Conservation (phyloP, 2,797 vertebrate species). For the Eidolon dupreanum region DNA sequence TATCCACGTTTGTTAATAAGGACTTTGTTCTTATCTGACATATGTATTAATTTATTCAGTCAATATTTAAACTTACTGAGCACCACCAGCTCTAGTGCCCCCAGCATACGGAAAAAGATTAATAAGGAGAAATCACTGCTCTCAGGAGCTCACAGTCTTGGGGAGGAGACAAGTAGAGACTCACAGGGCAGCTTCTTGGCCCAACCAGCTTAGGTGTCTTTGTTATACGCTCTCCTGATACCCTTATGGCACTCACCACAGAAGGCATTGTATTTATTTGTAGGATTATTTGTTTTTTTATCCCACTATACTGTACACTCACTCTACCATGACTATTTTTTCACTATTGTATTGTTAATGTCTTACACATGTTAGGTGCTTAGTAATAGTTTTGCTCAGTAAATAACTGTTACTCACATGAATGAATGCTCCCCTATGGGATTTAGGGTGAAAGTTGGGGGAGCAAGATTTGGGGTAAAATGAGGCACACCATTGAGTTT, state of each 20-base stretch:
- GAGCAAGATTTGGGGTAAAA: not conserved
- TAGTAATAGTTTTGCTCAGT: not conserved
- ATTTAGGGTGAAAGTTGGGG: not conserved
- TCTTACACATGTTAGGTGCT: not conserved
- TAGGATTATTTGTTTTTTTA: constrained; percentile 6
- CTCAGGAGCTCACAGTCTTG: not conserved
- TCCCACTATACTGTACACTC: not conserved
- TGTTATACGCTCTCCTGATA: not conserved
- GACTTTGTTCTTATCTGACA: not conserved
- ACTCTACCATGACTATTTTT: not conserved
- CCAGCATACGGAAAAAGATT: not conserved
- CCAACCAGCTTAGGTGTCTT: not conserved
- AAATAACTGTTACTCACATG: not conserved
- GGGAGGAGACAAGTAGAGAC: not conserved
- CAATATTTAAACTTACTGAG: not conserved
- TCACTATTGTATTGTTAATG: not conserved
- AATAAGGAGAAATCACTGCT: not conserved
- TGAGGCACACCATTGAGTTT: not conserved
- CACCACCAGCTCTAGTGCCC: not conserved
- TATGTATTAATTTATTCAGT: not conserved
- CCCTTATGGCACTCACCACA: not conserved
- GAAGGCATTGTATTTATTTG: not conserved
- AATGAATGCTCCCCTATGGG: not conserved
- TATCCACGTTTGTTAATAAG: not conserved
- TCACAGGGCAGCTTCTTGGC: not conserved